A percentile compares a stretch with the other conserved stretches of the same genome.
Conservation (phyloP, 1,140 invertebrate genomes). For the Hyposmocoma kahamanoa region DNA sequence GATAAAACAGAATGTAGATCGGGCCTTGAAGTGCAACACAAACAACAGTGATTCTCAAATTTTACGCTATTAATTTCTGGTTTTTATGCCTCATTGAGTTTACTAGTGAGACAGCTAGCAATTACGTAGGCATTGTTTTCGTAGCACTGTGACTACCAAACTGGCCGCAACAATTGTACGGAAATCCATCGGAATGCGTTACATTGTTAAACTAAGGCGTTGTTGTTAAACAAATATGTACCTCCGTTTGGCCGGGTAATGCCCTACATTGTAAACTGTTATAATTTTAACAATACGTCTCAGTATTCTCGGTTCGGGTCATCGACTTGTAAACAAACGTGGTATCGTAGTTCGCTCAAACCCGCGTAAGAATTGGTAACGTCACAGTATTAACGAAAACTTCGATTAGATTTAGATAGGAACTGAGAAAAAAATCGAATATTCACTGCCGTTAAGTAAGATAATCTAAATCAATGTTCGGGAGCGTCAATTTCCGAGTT, state of each 20-base stretch:
- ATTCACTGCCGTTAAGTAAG: no score
- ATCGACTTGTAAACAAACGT: conserved; percentile 51
- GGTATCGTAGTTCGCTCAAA: neutral
- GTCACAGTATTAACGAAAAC: neutral
- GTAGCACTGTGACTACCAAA: no score
- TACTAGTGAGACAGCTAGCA: no score
- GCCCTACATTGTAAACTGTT: conserved; percentile 56
- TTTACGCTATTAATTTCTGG: no score
- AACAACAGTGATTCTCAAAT: no score
- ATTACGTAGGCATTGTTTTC: no score
- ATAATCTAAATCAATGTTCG: no score
- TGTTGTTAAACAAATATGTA: conserved; percentile 57
- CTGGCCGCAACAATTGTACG: no score
- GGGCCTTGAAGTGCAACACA: no score
- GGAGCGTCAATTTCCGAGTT: neutral
- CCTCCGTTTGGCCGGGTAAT: conserved; percentile 61
- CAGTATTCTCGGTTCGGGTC: conserved; percentile 53
- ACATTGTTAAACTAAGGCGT: conserved; percentile 36
- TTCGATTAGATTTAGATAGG: neutral
- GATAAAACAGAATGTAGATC: no score
- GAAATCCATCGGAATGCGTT: conserved; percentile 40
- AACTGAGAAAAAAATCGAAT: no score
- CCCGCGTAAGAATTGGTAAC: conserved; percentile 4
- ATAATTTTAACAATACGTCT: conserved; percentile 53
- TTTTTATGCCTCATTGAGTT: no score